Base-by-base conservation (phyloP, 2,797 vertebrate genomes). In the Melanotaenia trifasciata region DNA sequence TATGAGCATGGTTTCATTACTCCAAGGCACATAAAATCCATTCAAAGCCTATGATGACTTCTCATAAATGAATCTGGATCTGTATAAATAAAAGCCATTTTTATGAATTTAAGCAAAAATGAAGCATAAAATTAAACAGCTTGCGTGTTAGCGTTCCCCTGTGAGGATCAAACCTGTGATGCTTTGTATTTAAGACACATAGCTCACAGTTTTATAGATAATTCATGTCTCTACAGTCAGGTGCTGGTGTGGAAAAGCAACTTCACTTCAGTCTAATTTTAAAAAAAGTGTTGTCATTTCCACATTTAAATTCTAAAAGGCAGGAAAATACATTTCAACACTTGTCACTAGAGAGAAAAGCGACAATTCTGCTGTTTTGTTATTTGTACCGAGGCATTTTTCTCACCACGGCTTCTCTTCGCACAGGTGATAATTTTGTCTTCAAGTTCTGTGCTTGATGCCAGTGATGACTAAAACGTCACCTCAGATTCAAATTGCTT, bases 361-460 rank as follows among this genome's bases (percentile, higher is more conserved):
- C 74, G 56, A 77, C 87, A 80, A 84, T 87, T 79, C 72, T 58
- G 76, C 87, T 47, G 58, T 85, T 20, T 85, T 81, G 84, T 62
- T 80, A 74, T 65, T 86, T 24, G 30, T 72, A 50, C 61, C 56
- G 3, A 32, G 5, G 71, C 64, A 16, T 75, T 84, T 56, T 91
- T 89, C 88, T 81, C 88, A 84, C 83, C 81, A 58, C 18, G 1
- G 16, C 54, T 1, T 35, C 47, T 67, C 56, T 80, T 58, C 59
- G 38, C 30, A 80, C 87, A 92, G 86, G 89, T 91, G 91, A 90
- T 93, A 92, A 92, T 92, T 92, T 80, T 64, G 64, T 86, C 78
- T 71, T 53, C 0, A 30, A 73, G 67, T 74, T n/a, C 61, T 65
- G 70, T 16, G 1, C 78, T 81, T 86, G 78, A 90, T 73, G 87